Conservation (phyloP, 2,888 invertebrate species). For the Cremastinae sp. region DNA sequence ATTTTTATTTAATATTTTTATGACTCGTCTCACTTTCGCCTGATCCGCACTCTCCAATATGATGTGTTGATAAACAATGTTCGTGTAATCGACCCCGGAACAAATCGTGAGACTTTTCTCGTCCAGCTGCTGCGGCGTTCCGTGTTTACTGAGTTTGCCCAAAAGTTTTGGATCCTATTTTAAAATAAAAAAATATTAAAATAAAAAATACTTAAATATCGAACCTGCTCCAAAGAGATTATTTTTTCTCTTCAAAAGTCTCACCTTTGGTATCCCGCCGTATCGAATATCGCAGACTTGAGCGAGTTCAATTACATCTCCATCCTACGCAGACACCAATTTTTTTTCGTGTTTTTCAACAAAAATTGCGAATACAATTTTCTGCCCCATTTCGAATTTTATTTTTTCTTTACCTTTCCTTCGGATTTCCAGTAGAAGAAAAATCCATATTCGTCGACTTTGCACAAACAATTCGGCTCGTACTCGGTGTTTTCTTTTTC, state of each 20-base stretch:
- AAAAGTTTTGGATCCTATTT: constrained; percentile 90
- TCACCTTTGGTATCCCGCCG: constrained; percentile 95
- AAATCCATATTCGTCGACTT: constrained; percentile 98
- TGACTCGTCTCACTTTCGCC: too few relatives aligned
- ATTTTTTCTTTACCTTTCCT: constrained; percentile 85
- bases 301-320: constrained; percentile 98
- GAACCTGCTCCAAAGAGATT: neutral
- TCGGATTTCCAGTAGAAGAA: constrained; percentile 99
- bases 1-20: too few relatives aligned
- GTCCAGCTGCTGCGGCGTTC: constrained; percentile 89
- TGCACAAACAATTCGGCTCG: constrained; percentile 93
- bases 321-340: constrained; percentile 88
- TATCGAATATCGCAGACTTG: constrained; percentile 98
- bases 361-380: too few relatives aligned
- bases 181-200: constrained; percentile 7
- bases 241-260: constrained; percentile 80
- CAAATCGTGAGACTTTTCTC: constrained; percentile 98
- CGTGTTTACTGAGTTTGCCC: constrained; percentile 89
- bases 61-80: constrained; percentile 98
- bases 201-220: too few relatives aligned
- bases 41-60: too few relatives aligned
- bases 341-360: neutral
- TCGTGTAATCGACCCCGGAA: constrained; percentile 99
- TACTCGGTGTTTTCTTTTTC: constrained; percentile 95
- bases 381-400: neutral